Percentiles rank a stretch among this genome's conserved stretches.
Conservation (phyloP, 2,888 invertebrate genomes). For the Erebia aethiops region DNA sequence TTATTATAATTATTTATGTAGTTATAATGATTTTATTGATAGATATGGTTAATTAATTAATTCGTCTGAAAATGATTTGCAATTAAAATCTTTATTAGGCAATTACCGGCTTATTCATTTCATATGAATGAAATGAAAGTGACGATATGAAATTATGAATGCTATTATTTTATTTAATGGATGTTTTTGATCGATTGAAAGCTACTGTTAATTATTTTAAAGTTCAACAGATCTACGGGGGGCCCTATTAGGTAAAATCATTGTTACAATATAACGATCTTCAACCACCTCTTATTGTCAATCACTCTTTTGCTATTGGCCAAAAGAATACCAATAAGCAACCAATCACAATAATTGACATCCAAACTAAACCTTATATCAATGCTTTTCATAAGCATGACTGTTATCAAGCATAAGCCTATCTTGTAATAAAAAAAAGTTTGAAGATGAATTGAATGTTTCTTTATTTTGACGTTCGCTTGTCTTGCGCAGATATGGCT, state of each 20-base stretch:
- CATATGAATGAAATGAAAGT: not conserved
- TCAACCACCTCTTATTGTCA: no score
- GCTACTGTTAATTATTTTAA: not conserved
- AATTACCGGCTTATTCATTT: not conserved
- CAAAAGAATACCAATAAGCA: no score
- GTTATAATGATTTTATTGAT: not conserved
- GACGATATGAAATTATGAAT: not conserved
- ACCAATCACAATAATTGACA: no score
- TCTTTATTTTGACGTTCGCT: not conserved
- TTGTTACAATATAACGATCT: no score
- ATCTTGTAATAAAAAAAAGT: not conserved
- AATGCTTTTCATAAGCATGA: no score
- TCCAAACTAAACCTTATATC: no score
- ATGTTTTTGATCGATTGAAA: not conserved
- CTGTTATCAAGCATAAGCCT: no score
- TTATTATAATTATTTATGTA: not conserved
- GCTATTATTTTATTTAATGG: no score
- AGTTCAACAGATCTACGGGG: not conserved
- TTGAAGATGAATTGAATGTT: not conserved
- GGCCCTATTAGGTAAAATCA: no score
- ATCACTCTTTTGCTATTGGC: no score
- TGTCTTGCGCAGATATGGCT: not conserved
- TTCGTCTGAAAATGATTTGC: not conserved
- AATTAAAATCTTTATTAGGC: conserved; percentile 5
- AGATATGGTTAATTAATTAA: not conserved